Evolutionary conservation across 1,140 invertebrate genomes (phyloP), one percentile per base, ranked within the genome.

Genomic region (Thaumatotibia leucotreta): DNA sequence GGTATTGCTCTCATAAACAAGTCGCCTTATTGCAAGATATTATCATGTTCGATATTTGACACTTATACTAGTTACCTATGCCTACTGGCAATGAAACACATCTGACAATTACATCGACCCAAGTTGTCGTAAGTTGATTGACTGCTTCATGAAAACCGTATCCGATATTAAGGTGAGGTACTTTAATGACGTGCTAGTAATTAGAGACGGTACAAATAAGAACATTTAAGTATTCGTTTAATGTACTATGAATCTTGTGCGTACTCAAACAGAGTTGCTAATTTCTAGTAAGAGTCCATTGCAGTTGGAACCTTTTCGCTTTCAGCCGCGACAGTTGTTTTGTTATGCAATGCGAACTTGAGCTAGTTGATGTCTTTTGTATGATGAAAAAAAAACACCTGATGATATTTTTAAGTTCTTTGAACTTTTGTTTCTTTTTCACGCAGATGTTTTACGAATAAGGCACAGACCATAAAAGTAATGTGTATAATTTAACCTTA

Each of bases 81-180:
- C n/a, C n/a, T n/a, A 58, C 52, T 27, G n/a, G 27, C 11, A 14
- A 58, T 31, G 27, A 58, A 58, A 31, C 14, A 52, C 17, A 58
- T 29, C 10, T 29, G 10, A 27, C 17, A 31, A 58, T 27, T 24
- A 6, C 24, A 8, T 45, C 29, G 52, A 31, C 24, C 4, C 4
- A 27, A 27, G 24, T 31, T 58, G 29, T 58, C 52, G 52, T 58
- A 58, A 58, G 27, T 58, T 54, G 50, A 54, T 24, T n/a, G n/a
- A 27, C 52, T 14, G 24, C 50, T 52, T 52, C n/a, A n/a, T n/a
- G n/a, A n/a, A 27, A 45, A 45, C 39, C 39, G 8, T 45, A 45
- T 8, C 17, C 39, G 39, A 45, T 45, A 8, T 39, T 39, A 5
- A 20, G 39, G 0, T 39, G n/a, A 39, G 35, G 35, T 39, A 39